Conservation (phyloP, 2,888 invertebrate species). For the Epirrhoe tristata region DNA sequence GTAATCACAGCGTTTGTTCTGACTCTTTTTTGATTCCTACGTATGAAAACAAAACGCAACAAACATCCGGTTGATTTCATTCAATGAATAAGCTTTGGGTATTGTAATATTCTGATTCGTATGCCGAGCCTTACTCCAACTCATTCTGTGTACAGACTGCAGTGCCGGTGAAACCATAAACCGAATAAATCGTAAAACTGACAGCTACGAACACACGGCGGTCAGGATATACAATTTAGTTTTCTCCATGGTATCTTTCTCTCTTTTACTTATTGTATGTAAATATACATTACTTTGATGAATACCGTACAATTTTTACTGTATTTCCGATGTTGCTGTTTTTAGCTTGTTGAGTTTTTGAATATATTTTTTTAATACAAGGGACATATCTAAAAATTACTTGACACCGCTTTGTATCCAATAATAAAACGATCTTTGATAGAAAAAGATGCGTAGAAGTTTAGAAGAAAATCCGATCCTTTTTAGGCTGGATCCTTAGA, state of each 20-base stretch:
- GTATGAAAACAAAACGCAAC: conserved; percentile 19
- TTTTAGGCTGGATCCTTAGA: too few relatives aligned
- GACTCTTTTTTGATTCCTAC: too few relatives aligned
- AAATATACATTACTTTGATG: background rate
- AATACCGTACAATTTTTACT: background rate
- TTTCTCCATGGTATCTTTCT: background rate
- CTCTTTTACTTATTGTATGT: too few relatives aligned
- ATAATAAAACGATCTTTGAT: too few relatives aligned
- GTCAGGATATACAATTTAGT: background rate
- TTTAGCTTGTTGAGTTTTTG: too few relatives aligned
- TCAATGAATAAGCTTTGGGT: conserved; percentile 27
- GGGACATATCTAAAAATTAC: too few relatives aligned
- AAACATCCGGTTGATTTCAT: conserved; percentile 24
- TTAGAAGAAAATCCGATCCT: too few relatives aligned
- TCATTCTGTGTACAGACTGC: conserved; percentile 45
- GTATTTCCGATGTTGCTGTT: background rate
- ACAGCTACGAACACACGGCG: conserved; percentile 50
- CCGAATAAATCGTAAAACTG: conserved; percentile 54
- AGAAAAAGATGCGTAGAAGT: too few relatives aligned
- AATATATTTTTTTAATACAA: too few relatives aligned
- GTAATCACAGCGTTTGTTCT: conserved; percentile 1
- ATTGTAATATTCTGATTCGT: conserved; percentile 31
- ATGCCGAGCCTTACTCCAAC: conserved; percentile 26
- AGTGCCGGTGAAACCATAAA: conserved; percentile 67
- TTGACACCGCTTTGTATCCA: too few relatives aligned